Conservation (phyloP, 1,140 invertebrate genomes). For the Mamestra configurata region DNA sequence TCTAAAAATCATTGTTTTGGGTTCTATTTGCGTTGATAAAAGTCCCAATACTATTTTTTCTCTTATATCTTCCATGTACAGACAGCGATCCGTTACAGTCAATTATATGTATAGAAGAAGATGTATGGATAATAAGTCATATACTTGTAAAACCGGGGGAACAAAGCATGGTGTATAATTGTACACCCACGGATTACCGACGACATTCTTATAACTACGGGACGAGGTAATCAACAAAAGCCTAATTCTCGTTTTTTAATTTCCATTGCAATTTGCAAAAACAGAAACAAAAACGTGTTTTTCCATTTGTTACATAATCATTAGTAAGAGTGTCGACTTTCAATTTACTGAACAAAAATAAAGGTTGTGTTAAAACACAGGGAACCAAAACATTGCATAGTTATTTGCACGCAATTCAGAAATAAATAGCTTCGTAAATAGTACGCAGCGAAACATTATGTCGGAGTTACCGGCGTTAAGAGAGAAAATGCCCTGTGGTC, state of each 20-base stretch:
- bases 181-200: neutral
- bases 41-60: no score
- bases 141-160: neutral
- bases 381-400: slow-evolving; percentile 22
- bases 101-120: no score
- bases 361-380: slow-evolving; percentile 32
- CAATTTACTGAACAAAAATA: slow-evolving; percentile 36
- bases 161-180: neutral
- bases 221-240: neutral
- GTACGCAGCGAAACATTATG: slow-evolving; percentile 51
- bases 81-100: no score
- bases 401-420: slow-evolving; percentile 70
- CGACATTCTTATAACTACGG: neutral
- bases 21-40: no score
- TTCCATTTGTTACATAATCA: slow-evolving; percentile 12
- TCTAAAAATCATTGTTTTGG: no score
- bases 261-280: neutral
- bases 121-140: no score
- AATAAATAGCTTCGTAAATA: slow-evolving; percentile 73
- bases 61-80: no score
- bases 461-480: slow-evolving; percentile 56
- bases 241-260: slow-evolving; percentile 8
- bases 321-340: slow-evolving; percentile 30
- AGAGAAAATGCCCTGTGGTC: slow-evolving; percentile 79
- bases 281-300: neutral